These are phyloP conservation scores for Catharus minimus DNA, from an alignment of 2,113 vertebrate species.

Conservation along the genomic window DNA sequence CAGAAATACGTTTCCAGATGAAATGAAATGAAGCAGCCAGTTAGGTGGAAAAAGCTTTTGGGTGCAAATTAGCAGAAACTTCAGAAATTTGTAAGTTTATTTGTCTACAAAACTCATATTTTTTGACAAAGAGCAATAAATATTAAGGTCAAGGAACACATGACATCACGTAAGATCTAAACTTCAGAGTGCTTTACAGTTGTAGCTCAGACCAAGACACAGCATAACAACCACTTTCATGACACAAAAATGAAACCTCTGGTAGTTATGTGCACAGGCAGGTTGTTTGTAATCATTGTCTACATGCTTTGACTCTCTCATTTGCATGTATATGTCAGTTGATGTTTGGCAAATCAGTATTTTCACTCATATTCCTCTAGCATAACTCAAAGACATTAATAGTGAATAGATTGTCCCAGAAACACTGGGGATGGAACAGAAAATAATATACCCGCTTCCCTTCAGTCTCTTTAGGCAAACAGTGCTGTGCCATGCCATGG, in stretches of 20 bases:
- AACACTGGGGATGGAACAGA: neutral
- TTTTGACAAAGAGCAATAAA: neutral
- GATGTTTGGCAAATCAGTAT: neutral
- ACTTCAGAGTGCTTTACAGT: neutral
- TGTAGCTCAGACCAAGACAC: neutral
- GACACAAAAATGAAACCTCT: neutral
- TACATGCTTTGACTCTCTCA: neutral
- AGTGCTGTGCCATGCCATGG: neutral
- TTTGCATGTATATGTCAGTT: neutral
- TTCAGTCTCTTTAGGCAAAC: neutral
- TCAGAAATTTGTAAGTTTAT: neutral
- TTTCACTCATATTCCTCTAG: neutral
- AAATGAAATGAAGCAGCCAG: neutral
- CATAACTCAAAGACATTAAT: neutral
- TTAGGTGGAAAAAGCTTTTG: neutral
- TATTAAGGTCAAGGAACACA: neutral
- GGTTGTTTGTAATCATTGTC: neutral
- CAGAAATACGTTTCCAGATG: neutral
- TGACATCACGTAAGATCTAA: accelerated
- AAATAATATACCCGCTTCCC: neutral
- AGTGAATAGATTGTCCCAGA: neutral
- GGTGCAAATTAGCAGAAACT: neutral
- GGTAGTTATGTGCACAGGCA: neutral
- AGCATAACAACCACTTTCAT: neutral
- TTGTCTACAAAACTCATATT: neutral